phyloP scores from a whole-genome alignment of 53 echinoderm and acorn worm species.

The Holothuria scabra region DNA sequence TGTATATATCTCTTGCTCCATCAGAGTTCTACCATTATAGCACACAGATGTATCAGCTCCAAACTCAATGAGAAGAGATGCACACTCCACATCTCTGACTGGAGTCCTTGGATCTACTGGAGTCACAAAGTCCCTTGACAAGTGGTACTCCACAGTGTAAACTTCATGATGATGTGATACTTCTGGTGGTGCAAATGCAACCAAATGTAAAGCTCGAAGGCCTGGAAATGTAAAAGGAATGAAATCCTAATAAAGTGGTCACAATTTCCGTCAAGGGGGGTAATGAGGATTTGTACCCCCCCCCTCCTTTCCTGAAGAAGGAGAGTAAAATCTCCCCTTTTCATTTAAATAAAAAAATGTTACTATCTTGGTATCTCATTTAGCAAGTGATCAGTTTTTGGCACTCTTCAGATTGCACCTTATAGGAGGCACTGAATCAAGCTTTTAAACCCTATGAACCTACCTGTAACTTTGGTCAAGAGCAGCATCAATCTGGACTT shows the following conservation, averaged over 20 bases:
- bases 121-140: constrained; percentile 72
- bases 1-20: constrained; percentile 81
- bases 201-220: constrained; percentile 74
- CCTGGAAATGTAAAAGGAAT: constrained; percentile 29
- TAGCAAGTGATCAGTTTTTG: too few species aligned
- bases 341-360: too few species aligned
- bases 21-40: constrained; percentile 67
- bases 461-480: too few species aligned
- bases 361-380: too few species aligned
- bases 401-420: too few species aligned
- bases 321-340: too few species aligned
- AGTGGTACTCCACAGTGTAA: constrained; percentile 73
- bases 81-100: constrained; percentile 54
- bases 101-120: constrained; percentile 54
- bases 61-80: constrained; percentile 68
- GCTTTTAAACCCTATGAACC: too few species aligned
- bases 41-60: constrained; percentile 80
- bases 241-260: neutral
- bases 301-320: too few species aligned
- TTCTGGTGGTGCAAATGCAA: constrained; percentile 69
- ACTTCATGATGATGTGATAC: constrained; percentile 59
- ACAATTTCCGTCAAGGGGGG: too few species aligned
- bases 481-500: too few species aligned
- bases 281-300: too few species aligned
- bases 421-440: too few species aligned